A percentile compares a stretch with the other conserved stretches of the same genome.
phyloP scores from a whole-genome alignment of 2,797 vertebrate genomes.

The Sebastes glaucus region DNA sequence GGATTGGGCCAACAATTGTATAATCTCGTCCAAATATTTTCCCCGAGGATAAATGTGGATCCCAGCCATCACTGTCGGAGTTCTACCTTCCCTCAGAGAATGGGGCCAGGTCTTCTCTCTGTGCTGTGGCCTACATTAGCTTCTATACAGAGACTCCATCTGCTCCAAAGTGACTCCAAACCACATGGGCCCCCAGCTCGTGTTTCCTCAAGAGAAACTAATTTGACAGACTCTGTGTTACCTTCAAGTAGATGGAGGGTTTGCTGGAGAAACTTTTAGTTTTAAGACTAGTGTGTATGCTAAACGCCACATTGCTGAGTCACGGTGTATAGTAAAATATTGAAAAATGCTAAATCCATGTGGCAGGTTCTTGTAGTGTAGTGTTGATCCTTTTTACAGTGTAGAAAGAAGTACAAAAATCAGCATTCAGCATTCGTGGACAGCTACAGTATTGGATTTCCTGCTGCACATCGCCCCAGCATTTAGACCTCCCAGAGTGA shows the following conservation, averaged over 20 bases:
- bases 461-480: neutral
- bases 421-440: neutral
- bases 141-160: constrained; percentile 59
- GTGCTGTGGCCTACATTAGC: constrained; percentile 65
- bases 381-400: neutral
- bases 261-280: constrained; percentile 4
- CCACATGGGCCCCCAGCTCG: constrained; percentile 27
- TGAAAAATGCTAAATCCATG: neutral
- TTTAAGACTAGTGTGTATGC: neutral
- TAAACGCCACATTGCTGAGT: neutral
- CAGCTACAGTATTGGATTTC: constrained; percentile 1
- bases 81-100: constrained; percentile 41
- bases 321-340: neutral
- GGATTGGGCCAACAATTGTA: neutral
- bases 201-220: constrained; percentile 24
- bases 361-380: neutral
- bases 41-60: constrained; percentile 5
- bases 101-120: constrained; percentile 59
- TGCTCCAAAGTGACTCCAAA: constrained; percentile 45
- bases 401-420: neutral
- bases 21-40: constrained; percentile 8
- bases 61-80: constrained; percentile 8
- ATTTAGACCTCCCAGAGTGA: constrained; percentile 18
- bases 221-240: constrained; percentile 42
- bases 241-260: constrained; percentile 9